phyloP scores from a whole-genome alignment of 53 echinoderm and acorn worm genomes.

The Paracentrotus lividus region DNA sequence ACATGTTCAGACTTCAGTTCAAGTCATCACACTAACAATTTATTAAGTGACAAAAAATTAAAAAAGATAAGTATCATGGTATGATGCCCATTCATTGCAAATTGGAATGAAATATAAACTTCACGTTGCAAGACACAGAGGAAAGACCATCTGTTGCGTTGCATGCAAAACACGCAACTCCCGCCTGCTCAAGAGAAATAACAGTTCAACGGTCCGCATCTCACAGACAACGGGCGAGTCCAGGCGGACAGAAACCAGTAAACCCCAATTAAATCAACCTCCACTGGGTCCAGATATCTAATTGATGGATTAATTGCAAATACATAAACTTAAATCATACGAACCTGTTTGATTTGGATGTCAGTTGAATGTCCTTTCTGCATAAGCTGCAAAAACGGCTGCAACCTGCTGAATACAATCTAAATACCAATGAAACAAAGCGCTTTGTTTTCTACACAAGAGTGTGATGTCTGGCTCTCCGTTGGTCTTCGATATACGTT shows the following conservation, averaged over 20 bases:
- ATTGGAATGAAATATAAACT: too few species aligned
- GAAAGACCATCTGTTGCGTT: neutral
- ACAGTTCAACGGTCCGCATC: neutral
- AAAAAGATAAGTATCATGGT: too few species aligned
- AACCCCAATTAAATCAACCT: neutral
- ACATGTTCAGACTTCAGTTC: too few species aligned
- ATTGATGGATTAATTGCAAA: neutral
- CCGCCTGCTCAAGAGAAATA: neutral
- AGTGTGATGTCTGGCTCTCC: neutral
- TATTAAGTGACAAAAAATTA: too few species aligned
- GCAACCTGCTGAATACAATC: neutral
- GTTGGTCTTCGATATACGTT: neutral
- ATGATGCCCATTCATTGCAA: too few species aligned
- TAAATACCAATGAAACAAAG: neutral
- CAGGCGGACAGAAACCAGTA: neutral
- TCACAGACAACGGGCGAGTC: neutral
- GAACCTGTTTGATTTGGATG: neutral
- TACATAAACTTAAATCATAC: neutral
- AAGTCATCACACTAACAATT: too few species aligned
- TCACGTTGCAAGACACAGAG: neutral
- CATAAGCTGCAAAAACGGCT: neutral
- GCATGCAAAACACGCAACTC: neutral
- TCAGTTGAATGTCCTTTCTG: neutral
- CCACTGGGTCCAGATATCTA: neutral
- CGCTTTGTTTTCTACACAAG: neutral